Percentiles rank a stretch among this genome's conserved stretches.
Evolutionary conservation across 2,888 invertebrate species (phyloP).

Genomic region (Drosophila austrosaltans): DNA sequence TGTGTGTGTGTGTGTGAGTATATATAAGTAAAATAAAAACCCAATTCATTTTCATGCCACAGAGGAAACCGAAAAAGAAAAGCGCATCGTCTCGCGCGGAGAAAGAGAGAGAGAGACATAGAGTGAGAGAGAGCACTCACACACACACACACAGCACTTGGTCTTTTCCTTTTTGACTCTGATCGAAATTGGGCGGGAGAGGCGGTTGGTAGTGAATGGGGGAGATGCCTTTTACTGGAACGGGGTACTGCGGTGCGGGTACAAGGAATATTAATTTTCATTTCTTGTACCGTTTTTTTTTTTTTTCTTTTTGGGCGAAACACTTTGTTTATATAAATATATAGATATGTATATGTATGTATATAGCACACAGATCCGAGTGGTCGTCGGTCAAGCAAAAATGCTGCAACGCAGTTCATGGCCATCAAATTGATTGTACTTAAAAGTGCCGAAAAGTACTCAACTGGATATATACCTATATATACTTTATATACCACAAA

Average conservation of each 20-base stretch:
- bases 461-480: neutral
- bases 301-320: conserved; percentile 26
- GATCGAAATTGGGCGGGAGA: neutral
- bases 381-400: conserved; percentile 25
- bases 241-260: neutral
- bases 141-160: too few species aligned
- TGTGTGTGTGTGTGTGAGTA: conserved; percentile 11
- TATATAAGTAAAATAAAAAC: conserved; percentile 36
- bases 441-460: conserved; percentile 1
- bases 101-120: too few species aligned
- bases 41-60: conserved; percentile 29
- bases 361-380: conserved; percentile 19
- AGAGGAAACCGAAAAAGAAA: conserved; percentile 47
- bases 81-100: conserved; percentile 55
- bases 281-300: conserved; percentile 34
- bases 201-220: neutral
- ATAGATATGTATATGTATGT: neutral
- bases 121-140: too few species aligned
- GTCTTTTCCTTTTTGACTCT: conserved; percentile 13
- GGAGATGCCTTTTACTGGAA: neutral
- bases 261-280: conserved; percentile 52
- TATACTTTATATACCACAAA: neutral
- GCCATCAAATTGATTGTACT: conserved; percentile 41
- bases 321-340: conserved; percentile 30
- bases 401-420: conserved; percentile 63